Percentiles rank a stretch among this genome's conserved stretches.
Conservation (phyloP, 2,113 vertebrate genomes). For the Zeus faber region DNA sequence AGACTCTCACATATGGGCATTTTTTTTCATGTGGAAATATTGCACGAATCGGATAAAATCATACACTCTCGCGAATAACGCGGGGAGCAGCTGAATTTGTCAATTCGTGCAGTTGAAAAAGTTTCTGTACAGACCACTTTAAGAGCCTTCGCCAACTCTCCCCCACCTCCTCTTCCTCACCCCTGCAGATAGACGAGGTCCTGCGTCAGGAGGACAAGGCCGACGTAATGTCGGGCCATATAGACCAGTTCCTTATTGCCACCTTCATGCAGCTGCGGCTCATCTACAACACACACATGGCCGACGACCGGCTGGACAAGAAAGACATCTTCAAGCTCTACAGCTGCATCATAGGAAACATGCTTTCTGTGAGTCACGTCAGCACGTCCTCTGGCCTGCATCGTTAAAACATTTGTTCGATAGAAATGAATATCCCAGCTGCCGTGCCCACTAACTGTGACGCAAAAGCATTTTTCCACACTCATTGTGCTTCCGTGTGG, state of each 20-base stretch:
- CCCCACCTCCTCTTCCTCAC: neutral
- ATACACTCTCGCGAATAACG: too few relatives aligned
- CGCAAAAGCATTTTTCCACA: too few relatives aligned
- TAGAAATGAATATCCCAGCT: too few relatives aligned
- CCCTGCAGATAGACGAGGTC: conserved; percentile 90
- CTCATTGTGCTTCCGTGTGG: too few relatives aligned
- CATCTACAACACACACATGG: conserved; percentile 94
- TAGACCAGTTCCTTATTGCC: conserved; percentile 97
- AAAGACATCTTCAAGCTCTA: conserved; percentile 94
- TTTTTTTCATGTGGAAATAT: too few relatives aligned
- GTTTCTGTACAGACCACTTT: neutral
- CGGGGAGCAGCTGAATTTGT: too few relatives aligned
- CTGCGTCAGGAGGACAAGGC: conserved; percentile 94
- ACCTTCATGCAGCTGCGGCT: conserved; percentile 96
- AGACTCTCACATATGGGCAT: too few relatives aligned
- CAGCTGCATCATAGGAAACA: conserved; percentile 97
- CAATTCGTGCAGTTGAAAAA: too few relatives aligned
- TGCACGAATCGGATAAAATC: too few relatives aligned
- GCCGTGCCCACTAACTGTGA: too few relatives aligned
- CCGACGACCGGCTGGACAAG: conserved; percentile 92
- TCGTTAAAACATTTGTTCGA: too few relatives aligned
- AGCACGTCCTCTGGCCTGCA: neutral
- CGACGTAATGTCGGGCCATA: conserved; percentile 97
- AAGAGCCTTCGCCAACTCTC: neutral
- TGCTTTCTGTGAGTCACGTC: conserved; percentile 97